Evolutionary conservation across 2,113 vertebrate species (phyloP).

Genomic region (Daubentonia madagascariensis): DNA sequence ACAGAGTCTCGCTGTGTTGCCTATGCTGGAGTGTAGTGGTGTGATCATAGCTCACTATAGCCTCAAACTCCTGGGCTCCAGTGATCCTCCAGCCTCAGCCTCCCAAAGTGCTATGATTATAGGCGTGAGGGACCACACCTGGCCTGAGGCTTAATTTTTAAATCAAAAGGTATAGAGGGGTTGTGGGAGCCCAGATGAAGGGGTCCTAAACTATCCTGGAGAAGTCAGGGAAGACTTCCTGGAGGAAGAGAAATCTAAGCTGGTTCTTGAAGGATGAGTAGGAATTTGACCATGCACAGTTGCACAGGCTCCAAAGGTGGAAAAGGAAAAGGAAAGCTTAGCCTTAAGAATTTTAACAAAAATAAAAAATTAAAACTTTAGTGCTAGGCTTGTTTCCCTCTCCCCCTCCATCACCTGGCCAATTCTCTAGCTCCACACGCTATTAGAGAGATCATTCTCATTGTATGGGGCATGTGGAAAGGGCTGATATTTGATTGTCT

Average conservation of each 20-base stretch:
- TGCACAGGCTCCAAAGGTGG: background rate
- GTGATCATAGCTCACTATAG: no score
- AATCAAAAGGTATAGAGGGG: background rate
- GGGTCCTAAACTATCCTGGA: background rate
- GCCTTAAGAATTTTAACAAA: conserved; percentile 3
- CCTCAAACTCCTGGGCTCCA: no score
- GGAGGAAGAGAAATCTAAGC: background rate
- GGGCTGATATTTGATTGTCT: background rate
- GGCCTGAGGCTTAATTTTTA: background rate
- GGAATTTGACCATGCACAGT: background rate
- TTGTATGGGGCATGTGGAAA: background rate
- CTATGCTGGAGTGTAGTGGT: no score
- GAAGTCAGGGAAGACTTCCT: background rate
- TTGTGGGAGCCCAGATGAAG: background rate
- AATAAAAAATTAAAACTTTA: conserved; percentile 2
- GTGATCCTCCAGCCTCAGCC: no score
- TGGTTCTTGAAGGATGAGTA: background rate
- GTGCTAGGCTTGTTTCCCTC: background rate
- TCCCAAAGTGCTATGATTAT: no score
- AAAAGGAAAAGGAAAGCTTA: background rate
- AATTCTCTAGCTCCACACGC: background rate
- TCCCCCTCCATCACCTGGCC: no score
- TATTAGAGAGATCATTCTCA: background rate
- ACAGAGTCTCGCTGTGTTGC: no score
- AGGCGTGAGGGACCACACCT: no score